These are phyloP conservation scores for Tachysurus fulvidraco DNA, from an alignment of 2,113 vertebrate genomes.

Conservation along the genomic window DNA sequence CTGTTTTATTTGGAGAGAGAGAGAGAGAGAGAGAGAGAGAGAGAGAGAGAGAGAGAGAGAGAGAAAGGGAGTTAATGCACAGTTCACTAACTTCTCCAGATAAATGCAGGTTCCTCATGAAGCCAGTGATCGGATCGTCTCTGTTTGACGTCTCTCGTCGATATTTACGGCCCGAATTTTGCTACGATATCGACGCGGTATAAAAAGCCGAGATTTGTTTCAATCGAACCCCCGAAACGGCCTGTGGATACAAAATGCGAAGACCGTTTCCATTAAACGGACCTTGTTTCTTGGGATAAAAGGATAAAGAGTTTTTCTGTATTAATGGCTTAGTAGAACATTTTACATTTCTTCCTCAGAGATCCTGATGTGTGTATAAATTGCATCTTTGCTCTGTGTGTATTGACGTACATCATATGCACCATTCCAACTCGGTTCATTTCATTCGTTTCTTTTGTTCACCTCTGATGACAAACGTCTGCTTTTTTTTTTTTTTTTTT, in stretches of 20 bases:
- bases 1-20: not conserved
- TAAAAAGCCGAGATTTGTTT: not conserved
- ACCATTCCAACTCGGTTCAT: not conserved
- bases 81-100: not conserved
- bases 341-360: not conserved
- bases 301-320: not conserved
- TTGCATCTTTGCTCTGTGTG: not conserved
- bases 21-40: not conserved
- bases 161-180: slow-evolving; percentile 8
- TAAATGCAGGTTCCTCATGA: not conserved
- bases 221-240: not conserved
- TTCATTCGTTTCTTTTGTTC: not conserved
- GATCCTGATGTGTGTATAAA: not conserved
- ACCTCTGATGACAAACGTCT: not conserved
- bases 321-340: not conserved
- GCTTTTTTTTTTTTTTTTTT: too few relatives aligned
- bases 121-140: not conserved
- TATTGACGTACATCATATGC: not conserved
- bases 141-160: not conserved
- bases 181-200: not conserved
- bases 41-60: not conserved
- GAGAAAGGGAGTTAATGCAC: not conserved
- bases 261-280: not conserved
- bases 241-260: not conserved
- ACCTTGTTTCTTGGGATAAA: not conserved